Evolutionary conservation across 2,113 vertebrate species (phyloP).

Genomic region (Pangasianodon gigas): DNA sequence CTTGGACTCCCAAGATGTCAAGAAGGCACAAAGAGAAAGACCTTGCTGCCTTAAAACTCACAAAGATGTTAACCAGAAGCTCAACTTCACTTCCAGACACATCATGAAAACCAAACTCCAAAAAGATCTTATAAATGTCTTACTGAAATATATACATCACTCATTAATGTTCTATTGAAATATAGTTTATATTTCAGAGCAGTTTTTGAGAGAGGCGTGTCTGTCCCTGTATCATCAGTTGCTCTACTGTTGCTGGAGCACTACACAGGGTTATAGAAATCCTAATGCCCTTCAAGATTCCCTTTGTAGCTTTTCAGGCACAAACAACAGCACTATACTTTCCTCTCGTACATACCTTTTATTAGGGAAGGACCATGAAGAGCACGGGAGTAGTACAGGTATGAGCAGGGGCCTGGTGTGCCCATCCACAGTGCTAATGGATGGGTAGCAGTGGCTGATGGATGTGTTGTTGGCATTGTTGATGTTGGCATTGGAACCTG

Average conservation of each 20-base stretch:
- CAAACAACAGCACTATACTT: neutral
- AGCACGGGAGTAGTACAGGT: constrained; percentile 79
- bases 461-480: constrained; percentile 98
- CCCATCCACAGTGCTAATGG: constrained; percentile 88
- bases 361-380: constrained; percentile 87
- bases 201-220: too few species aligned
- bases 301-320: neutral
- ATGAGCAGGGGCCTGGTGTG: constrained; percentile 80
- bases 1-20: neutral
- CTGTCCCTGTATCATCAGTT: too few species aligned
- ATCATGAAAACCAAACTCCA: too few species aligned
- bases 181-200: too few species aligned
- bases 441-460: constrained; percentile 79
- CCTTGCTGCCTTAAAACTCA: neutral
- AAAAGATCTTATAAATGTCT: too few species aligned
- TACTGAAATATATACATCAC: too few species aligned
- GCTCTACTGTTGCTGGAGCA: neutral
- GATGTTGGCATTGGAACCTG: constrained; percentile 97
- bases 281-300: neutral
- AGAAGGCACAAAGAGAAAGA: neutral
- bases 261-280: neutral
- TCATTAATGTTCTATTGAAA: too few species aligned
- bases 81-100: too few species aligned
- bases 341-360: constrained; percentile 78
- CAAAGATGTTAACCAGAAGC: too few species aligned